These are phyloP conservation scores for Rhynchopsitta pachyrhyncha DNA, from an alignment of 2,113 vertebrate genomes.

Conservation along the genomic window DNA sequence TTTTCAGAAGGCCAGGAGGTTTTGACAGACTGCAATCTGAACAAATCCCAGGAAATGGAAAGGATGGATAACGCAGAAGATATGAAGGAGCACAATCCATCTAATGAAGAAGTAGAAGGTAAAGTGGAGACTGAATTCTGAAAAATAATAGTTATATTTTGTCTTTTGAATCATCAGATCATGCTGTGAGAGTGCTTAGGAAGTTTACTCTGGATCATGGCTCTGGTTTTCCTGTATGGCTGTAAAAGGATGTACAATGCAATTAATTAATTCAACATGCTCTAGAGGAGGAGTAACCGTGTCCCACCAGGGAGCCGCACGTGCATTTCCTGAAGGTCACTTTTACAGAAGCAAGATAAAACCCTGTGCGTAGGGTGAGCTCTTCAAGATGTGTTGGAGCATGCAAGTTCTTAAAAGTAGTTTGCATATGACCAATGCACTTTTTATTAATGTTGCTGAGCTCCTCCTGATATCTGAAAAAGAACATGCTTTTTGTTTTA, in stretches of 20 bases:
- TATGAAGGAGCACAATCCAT: slow-evolving; percentile 44
- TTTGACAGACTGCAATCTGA: slow-evolving; percentile 67
- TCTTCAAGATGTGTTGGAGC: background rate
- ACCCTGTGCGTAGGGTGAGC: background rate
- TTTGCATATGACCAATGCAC: background rate
- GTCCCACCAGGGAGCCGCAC: background rate
- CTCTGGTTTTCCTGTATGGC: background rate
- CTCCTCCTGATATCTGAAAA: background rate
- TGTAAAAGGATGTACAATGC: background rate
- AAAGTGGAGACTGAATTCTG: background rate
- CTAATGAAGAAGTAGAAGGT: slow-evolving; percentile 72
- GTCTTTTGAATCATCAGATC: background rate
- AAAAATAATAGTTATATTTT: background rate
- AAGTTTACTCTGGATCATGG: background rate
- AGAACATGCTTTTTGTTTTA: background rate
- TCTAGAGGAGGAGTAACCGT: background rate
- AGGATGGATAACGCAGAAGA: slow-evolving; percentile 64
- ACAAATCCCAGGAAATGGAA: slow-evolving; percentile 71
- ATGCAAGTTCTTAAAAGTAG: background rate
- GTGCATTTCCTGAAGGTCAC: background rate
- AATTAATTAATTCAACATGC: background rate
- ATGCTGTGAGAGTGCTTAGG: background rate
- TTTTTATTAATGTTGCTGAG: background rate
- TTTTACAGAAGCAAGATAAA: background rate
- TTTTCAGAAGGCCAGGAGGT: slow-evolving; percentile 62